Conservation (phyloP, 1,140 invertebrate species). For the Conus betulinus region DNA sequence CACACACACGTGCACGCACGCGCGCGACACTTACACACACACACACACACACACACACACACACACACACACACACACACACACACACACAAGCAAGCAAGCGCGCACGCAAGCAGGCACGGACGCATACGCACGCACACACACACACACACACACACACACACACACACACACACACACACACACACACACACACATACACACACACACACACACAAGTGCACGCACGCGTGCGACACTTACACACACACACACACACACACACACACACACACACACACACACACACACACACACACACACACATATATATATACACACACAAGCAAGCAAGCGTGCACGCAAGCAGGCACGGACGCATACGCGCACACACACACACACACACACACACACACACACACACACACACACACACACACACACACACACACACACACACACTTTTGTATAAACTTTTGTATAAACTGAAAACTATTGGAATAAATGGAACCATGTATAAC, state of each 20-base stretch:
- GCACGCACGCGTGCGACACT: background rate
- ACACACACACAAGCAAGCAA: background rate
- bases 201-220: background rate
- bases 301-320: background rate
- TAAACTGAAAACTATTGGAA: too few species aligned
- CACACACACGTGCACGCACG: background rate
- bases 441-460: background rate
- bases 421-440: background rate
- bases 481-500: too few species aligned
- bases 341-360: background rate
- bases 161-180: background rate
- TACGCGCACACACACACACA: background rate
- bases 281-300: background rate
- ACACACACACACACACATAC: background rate
- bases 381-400: background rate
- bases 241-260: too few species aligned
- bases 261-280: too few species aligned
- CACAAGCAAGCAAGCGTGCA: too few species aligned
- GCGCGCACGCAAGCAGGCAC: slow-evolving; percentile 6
- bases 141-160: background rate
- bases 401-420: background rate
- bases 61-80: background rate
- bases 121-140: background rate
- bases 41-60: too few species aligned
- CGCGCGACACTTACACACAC: background rate